Evolutionary conservation across 2,113 vertebrate genomes (phyloP), one percentile per base, ranked within the genome.

Genomic region (Colinus virginianus): DNA sequence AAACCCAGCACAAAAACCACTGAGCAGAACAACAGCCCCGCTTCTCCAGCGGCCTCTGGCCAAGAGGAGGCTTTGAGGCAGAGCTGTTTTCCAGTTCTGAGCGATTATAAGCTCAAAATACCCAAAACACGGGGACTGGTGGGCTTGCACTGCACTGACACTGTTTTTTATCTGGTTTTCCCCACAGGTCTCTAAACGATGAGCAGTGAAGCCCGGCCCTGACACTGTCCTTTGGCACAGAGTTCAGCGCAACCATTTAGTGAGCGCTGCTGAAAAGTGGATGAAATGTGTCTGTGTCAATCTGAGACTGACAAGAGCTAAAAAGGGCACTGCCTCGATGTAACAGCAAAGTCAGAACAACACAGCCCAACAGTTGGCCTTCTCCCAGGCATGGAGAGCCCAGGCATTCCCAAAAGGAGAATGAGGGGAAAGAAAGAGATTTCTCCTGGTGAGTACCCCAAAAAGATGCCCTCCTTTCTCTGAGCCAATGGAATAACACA

Each of bases 301-400:
- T 32, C 62, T 11, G n/a, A 81, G 66, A 21, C 42, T 76, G 88
- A 78, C 5, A 20, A 87, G 51, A 94, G 53, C 86, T 90, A 68
- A 78, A 88, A 88, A 81, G 88, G 88, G 48, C 70, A 82, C 45
- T 81, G 86, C 67, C 58, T 74, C 77, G 9, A 15, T 42, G 62
- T 46, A 69, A 74, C 3, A 43, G 51, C 1, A 75, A 45, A 68
- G 48, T 51, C 28, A 66, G 74, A 90, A 75, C 46, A 17, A 4
- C 76, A 78, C 59, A 68, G 58, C 77, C 58, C 62, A 75, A 76
- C 4, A 0, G 0, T 51, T 63, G 74, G 86, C n/a, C 69, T 88
- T 40, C 71, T 92, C 62, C 40, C 4, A 3, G 16, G 23, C 69
- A 55, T n/a, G 5, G 25, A 53, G 63, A 72, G 42, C 49, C 46